Evolutionary conservation across 2,797 vertebrate genomes (phyloP).

Genomic region (Clarias platycephalus): DNA sequence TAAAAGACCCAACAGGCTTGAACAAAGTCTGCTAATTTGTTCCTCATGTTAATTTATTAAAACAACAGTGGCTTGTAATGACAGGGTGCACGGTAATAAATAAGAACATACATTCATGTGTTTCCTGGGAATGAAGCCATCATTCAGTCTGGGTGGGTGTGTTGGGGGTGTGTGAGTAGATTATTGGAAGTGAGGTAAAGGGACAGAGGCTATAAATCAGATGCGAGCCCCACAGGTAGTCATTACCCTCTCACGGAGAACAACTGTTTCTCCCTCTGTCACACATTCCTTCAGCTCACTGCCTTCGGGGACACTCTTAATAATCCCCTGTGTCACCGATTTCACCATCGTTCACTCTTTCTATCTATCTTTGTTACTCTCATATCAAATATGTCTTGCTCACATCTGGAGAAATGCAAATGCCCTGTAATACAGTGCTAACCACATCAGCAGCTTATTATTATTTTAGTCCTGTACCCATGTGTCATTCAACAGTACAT

Average conservation of each 20-base stretch:
- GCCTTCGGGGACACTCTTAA: slow-evolving; percentile 62
- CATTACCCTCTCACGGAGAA: slow-evolving; percentile 70
- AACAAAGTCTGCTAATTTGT: neutral
- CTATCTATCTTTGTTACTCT: slow-evolving; percentile 49
- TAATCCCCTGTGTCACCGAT: slow-evolving; percentile 62
- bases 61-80: slow-evolving; percentile 39
- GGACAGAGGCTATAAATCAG: slow-evolving; percentile 69
- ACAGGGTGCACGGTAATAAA: slow-evolving; percentile 32
- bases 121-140: slow-evolving; percentile 64
- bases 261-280: slow-evolving; percentile 73
- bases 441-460: slow-evolving; percentile 62
- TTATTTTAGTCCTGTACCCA: slow-evolving; percentile 66
- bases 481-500: neutral
- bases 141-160: slow-evolving; percentile 37
- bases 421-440: slow-evolving; percentile 68
- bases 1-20: neutral
- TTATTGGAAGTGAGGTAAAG: slow-evolving; percentile 39
- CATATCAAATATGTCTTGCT: slow-evolving; percentile 69
- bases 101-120: slow-evolving; percentile 23
- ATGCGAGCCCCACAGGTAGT: slow-evolving; percentile 63
- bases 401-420: slow-evolving; percentile 77
- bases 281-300: slow-evolving; percentile 65
- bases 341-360: slow-evolving; percentile 47
- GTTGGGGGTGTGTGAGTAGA: slow-evolving; percentile 38
- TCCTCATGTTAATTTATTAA: slow-evolving; percentile 23